Percentiles rank a stretch among this genome's conserved stretches.
phyloP scores from a whole-genome alignment of 2,797 vertebrate species.

The Pelobates cultripes region DNA sequence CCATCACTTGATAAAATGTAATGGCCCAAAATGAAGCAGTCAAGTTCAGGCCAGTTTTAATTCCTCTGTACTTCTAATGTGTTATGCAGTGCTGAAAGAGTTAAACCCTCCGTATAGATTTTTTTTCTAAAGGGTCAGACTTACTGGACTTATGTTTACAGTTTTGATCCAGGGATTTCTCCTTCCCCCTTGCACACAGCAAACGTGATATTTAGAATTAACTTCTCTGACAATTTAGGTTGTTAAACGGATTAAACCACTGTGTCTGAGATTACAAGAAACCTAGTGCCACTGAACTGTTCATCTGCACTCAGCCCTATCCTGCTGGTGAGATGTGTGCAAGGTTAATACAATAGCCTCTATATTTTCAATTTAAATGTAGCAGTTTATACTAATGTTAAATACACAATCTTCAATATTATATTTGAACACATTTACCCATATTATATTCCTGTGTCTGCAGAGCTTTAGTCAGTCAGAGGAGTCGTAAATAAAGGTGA shows the following conservation, averaged over 20 bases:
- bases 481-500: background rate
- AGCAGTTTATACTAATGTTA: constrained; percentile 24
- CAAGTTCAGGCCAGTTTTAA: background rate
- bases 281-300: background rate
- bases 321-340: background rate
- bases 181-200: constrained; percentile 1
- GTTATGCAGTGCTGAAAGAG: constrained; percentile 32
- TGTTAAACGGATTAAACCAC: constrained; percentile 10
- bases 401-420: background rate
- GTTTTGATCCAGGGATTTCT: constrained; percentile 17
- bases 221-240: background rate
- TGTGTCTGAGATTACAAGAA: constrained; percentile 7
- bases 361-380: constrained; percentile 12
- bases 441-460: background rate
- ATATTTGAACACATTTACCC: background rate
- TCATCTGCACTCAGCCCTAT: background rate
- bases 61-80: background rate
- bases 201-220: background rate
- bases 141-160: constrained; percentile 33
- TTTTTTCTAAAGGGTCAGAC: constrained; percentile 6
- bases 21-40: background rate
- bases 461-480: background rate
- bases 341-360: background rate
- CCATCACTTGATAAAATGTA: constrained; percentile 34
- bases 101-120: constrained; percentile 17